Evolutionary conservation across 1,140 invertebrate species (phyloP).

Genomic region (Dendrolimus punctatus): DNA sequence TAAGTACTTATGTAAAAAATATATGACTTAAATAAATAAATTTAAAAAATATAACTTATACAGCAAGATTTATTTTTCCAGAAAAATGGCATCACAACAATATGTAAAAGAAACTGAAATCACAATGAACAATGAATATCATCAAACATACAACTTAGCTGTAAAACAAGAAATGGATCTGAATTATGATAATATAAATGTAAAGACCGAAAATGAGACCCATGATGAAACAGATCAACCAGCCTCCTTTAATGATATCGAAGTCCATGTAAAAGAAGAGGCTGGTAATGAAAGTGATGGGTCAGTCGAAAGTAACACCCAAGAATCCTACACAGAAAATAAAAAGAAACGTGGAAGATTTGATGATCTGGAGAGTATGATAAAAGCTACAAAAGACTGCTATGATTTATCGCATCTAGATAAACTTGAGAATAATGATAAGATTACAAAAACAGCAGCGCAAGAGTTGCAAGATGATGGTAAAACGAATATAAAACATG

Average conservation of each 20-base stretch:
- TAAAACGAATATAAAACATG: constrained; percentile 18
- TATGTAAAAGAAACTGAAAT: background rate
- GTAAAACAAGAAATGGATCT: constrained; percentile 16
- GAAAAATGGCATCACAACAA: too few relatives aligned
- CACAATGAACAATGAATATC: background rate
- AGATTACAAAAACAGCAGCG: background rate
- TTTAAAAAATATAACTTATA: too few relatives aligned
- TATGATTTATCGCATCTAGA: background rate
- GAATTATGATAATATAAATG: constrained; percentile 17
- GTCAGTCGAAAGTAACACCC: background rate
- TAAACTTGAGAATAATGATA: constrained; percentile 1
- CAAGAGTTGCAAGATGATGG: constrained; percentile 5
- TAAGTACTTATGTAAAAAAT: too few relatives aligned
- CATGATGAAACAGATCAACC: constrained; percentile 6
- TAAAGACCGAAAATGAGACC: constrained; percentile 21
- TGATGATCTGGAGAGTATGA: too few relatives aligned
- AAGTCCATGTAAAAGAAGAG: constrained; percentile 2
- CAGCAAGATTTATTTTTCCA: too few relatives aligned
- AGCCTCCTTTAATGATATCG: too few relatives aligned
- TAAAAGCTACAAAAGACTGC: background rate
- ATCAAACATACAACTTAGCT: background rate
- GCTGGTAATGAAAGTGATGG: constrained; percentile 19
- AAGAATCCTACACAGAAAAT: background rate
- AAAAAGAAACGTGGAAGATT: background rate
- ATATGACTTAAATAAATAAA: too few relatives aligned